phyloP scores from a whole-genome alignment of 2,888 invertebrate species.

The Trichopria drosophilae region DNA sequence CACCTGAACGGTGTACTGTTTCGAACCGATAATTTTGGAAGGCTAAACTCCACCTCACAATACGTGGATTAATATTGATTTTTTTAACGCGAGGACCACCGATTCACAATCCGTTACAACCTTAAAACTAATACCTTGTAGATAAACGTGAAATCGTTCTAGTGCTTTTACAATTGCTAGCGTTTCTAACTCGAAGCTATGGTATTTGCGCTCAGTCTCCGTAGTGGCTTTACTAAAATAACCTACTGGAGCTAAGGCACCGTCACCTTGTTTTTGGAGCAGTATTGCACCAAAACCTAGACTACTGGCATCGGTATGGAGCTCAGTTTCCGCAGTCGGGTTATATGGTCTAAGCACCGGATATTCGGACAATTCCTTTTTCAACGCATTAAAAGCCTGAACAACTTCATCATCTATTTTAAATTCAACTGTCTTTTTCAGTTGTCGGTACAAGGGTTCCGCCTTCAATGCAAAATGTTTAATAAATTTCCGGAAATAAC shows the following conservation, averaged over 20 bases:
- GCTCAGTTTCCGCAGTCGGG: no score
- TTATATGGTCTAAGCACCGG: no score
- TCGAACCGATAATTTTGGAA: not conserved
- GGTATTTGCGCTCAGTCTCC: not conserved
- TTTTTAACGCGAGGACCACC: not conserved
- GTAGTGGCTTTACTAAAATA: conserved; percentile 1
- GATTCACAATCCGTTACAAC: conserved; percentile 1
- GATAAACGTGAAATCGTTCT: not conserved
- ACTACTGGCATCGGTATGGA: no score
- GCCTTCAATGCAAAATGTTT: conserved; percentile 24
- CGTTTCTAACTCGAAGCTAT: no score
- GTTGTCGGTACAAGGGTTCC: conserved; percentile 15
- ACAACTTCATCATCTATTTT: conserved; percentile 13
- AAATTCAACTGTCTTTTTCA: conserved; percentile 18
- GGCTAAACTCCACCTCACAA: no score
- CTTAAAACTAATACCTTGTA: no score
- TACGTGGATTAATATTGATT: not conserved
- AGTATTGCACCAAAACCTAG: no score
- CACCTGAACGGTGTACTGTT: not conserved
- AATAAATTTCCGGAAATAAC: conserved; percentile 11
- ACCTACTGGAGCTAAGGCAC: no score
- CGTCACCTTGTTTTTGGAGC: no score
- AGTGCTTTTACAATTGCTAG: not conserved
- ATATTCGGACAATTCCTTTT: no score
- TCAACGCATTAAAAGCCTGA: conserved; percentile 15